Evolutionary conservation across 30 jellyfish, hydroid and myxozoan species (phyloP).

Genomic region (Aurelia coerulea): DNA sequence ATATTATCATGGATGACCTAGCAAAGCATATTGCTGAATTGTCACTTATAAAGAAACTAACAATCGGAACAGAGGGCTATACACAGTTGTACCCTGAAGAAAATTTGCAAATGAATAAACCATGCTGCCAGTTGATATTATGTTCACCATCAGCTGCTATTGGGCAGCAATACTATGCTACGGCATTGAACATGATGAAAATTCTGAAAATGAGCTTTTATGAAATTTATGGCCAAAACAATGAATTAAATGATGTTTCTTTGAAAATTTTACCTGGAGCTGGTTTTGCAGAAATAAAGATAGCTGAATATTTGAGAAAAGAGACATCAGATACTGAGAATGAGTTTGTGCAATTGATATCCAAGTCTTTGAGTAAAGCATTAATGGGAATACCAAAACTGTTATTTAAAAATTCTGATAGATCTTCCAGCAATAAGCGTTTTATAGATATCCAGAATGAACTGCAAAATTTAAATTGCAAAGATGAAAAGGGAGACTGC

Average conservation of each 20-base stretch:
- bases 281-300: constrained; percentile 27
- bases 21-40: constrained; percentile 1
- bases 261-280: constrained; percentile 59
- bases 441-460: constrained; percentile 1
- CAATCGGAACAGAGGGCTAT: constrained; percentile 39
- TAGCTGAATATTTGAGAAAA: constrained; percentile 17
- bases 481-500: neutral
- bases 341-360: constrained; percentile 14
- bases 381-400: constrained; percentile 41
- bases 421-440: neutral
- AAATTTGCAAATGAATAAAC: neutral
- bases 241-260: neutral
- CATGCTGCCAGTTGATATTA: constrained; percentile 39
- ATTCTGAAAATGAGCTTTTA: constrained; percentile 45
- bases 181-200: constrained; percentile 37
- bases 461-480: neutral
- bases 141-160: constrained; percentile 60
- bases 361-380: constrained; percentile 39
- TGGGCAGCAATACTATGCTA: constrained; percentile 53
- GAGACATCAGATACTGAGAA: neutral
- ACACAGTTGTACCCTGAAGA: constrained; percentile 5
- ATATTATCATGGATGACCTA: constrained; percentile 2
- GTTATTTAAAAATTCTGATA: constrained; percentile 33
- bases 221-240: constrained; percentile 23
- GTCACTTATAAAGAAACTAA: constrained; percentile 13